phyloP scores from a whole-genome alignment of 2,888 invertebrate genomes.

The Drosophila affinis region DNA sequence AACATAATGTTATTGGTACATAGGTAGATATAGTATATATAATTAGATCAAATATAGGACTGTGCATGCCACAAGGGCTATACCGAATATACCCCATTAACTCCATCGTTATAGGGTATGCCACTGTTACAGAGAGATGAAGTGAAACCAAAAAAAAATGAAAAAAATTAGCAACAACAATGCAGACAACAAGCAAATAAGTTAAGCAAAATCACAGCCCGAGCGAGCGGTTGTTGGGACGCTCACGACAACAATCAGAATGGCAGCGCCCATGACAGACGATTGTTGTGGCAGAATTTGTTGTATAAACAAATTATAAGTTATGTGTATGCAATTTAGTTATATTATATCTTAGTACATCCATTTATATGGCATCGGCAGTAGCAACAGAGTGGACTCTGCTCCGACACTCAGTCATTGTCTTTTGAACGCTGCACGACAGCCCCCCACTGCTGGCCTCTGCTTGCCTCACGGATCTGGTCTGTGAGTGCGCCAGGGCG shows the following conservation, averaged over 20 bases:
- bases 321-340: constrained; percentile 24
- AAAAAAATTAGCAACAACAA: constrained; percentile 12
- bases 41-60: too few relatives aligned
- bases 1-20: too few relatives aligned
- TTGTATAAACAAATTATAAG: constrained; percentile 41
- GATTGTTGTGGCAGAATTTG: constrained; percentile 17
- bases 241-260: constrained; percentile 19
- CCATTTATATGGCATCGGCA: not conserved
- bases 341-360: not conserved
- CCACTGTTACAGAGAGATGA: not conserved
- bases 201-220: constrained; percentile 2
- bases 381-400: not conserved
- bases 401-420: not conserved
- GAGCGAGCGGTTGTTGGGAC: constrained; percentile 3
- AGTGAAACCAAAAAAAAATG: not conserved
- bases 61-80: too few relatives aligned
- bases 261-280: not conserved
- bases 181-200: constrained; percentile 9
- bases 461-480: too few relatives aligned
- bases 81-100: too few relatives aligned
- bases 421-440: not conserved
- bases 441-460: not conserved
- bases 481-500: too few relatives aligned
- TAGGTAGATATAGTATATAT: too few relatives aligned
- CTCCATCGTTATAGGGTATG: too few relatives aligned